Evolutionary conservation across 2,797 vertebrate species (phyloP).

Genomic region (Rhodeus uyekii): DNA sequence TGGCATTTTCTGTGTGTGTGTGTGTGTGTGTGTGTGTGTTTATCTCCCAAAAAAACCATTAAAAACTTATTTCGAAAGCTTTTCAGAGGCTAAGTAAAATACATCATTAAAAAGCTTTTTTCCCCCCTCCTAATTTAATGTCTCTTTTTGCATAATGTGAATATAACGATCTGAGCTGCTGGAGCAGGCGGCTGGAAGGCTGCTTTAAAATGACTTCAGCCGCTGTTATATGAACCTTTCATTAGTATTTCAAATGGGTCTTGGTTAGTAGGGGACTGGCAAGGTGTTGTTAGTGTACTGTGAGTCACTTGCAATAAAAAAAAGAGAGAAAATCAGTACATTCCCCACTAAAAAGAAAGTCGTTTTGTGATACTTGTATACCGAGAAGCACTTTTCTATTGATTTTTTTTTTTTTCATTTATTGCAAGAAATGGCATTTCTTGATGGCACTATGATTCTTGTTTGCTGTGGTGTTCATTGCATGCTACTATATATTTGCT

Average conservation of each 20-base stretch:
- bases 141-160: conserved; percentile 18
- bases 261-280: not conserved
- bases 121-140: not conserved
- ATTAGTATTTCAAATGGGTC: conserved; percentile 4
- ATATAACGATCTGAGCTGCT: conserved; percentile 9
- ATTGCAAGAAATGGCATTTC: not conserved
- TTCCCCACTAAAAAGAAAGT: not conserved
- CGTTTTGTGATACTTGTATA: not conserved
- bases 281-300: conserved; percentile 1
- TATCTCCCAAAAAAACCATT: not conserved
- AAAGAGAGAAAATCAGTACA: not conserved
- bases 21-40: no score
- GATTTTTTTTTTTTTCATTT: not conserved
- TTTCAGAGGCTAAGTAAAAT: not conserved
- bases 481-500: not conserved
- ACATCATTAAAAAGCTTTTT: not conserved
- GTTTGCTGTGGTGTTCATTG: not conserved
- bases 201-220: not conserved
- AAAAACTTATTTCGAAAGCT: not conserved
- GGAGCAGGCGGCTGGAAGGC: not conserved
- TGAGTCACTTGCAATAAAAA: not conserved
- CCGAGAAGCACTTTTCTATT: not conserved
- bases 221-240: conserved; percentile 2
- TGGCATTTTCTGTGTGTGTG: conserved; percentile 21
- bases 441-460: not conserved